Percentiles rank a stretch among this genome's conserved stretches.
These are phyloP conservation scores for Blastobasis lacticolella DNA, from an alignment of 2,888 invertebrate species.

Conservation along the genomic window DNA sequence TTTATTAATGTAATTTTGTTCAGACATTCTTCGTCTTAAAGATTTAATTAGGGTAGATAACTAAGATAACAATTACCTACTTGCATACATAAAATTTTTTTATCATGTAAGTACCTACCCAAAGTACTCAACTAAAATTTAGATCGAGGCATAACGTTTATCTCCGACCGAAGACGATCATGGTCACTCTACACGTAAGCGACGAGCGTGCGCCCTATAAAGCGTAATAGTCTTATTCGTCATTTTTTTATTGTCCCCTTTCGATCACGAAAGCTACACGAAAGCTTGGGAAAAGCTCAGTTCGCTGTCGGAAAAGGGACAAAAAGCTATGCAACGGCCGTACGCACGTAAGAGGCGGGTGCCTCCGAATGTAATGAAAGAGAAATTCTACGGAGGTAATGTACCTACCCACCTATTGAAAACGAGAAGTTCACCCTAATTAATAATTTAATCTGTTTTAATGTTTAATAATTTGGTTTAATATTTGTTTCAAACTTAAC, in stretches of 20 bases:
- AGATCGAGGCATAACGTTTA: too few relatives aligned
- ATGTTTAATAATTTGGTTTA: too few relatives aligned
- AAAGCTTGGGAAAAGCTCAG: slow-evolving; percentile 21
- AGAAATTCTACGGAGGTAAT: slow-evolving; percentile 55
- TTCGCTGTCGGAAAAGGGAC: slow-evolving; percentile 8
- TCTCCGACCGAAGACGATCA: not conserved
- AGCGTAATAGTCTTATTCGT: slow-evolving; percentile 53
- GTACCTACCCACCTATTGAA: not conserved
- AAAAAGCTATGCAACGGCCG: slow-evolving; percentile 54
- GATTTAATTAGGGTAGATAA: too few relatives aligned
- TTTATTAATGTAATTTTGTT: too few relatives aligned
- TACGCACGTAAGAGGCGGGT: slow-evolving; percentile 44
- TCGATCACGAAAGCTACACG: slow-evolving; percentile 43
- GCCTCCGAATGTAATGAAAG: slow-evolving; percentile 52
- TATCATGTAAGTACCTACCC: too few relatives aligned
- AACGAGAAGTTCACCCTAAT: too few relatives aligned
- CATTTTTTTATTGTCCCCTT: slow-evolving; percentile 58
- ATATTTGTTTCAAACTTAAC: too few relatives aligned
- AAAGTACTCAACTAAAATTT: too few relatives aligned
- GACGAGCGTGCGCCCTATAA: slow-evolving; percentile 54
- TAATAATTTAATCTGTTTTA: too few relatives aligned
- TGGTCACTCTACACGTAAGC: slow-evolving; percentile 17
- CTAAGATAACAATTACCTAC: too few relatives aligned
- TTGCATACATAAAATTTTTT: too few relatives aligned
- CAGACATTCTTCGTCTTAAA: too few relatives aligned